Conservation (phyloP, 1,140 invertebrate species). For the Chelonus insularis region DNA sequence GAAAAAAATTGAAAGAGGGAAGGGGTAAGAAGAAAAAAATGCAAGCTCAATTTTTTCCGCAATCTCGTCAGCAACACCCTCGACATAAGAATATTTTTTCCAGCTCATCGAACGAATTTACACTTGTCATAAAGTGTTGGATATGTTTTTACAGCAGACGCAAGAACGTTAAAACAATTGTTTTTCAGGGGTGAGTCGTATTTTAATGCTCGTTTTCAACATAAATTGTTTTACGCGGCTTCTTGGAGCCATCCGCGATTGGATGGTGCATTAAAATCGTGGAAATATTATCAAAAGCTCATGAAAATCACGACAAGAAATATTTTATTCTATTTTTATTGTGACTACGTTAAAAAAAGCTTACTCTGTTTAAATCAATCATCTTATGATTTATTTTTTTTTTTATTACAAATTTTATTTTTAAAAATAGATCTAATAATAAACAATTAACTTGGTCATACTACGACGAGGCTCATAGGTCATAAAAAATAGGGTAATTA, state of each 20-base stretch:
- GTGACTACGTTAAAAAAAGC: conserved; percentile 41
- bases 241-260: conserved; percentile 24
- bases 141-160: conserved; percentile 17
- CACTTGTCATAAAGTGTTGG: conserved; percentile 24
- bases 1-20: background rate
- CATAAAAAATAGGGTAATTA: no score
- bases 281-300: conserved; percentile 37
- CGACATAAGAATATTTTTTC: conserved; percentile 17
- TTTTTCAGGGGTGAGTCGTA: background rate
- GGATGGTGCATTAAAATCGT: conserved; percentile 37
- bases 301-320: conserved; percentile 22
- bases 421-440: no score
- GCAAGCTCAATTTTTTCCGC: conserved; percentile 37
- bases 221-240: conserved; percentile 38
- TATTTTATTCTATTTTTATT: conserved; percentile 37
- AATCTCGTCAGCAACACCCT: no score
- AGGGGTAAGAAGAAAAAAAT: conserved; percentile 40
- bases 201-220: conserved; percentile 40
- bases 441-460: no score
- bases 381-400: no score
- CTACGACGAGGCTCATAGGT: no score
- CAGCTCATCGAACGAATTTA: conserved; percentile 19
- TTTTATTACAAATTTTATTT: no score
- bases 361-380: no score
- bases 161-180: conserved; percentile 20